Base-by-base conservation (phyloP, 92 coral and sea anemone species). In the Parazoanthus atlanticus region DNA sequence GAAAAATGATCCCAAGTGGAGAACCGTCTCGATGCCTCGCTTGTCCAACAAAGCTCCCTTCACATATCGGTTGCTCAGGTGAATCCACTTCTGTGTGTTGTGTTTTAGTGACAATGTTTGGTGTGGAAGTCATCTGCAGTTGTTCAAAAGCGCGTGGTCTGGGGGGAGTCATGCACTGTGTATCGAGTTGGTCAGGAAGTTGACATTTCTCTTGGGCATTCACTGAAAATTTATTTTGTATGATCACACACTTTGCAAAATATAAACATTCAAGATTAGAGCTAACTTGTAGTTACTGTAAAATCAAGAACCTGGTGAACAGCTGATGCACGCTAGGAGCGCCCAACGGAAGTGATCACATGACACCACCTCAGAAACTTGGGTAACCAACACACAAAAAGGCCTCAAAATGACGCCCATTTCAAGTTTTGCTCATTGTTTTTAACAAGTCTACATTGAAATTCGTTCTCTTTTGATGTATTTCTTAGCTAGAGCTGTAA, bases 41-140 rank as follows among this genome's bases (percentile, higher is more conserved):
- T 78, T 91, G 91, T 10, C 99, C 99, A 31, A 92, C 84, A 76
- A 96, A 96, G 89, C 93, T 91, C 7, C 99, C 99, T 78, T 96
- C 99, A 77, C 98, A 96, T 30, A 96, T 94, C n/a, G 98, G 99
- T 71, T 96, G 99, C 8, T 49, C 81, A n/a, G 96, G 99, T 4
- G 94, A 93, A 76, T 88, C 91, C 11, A 92, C 86, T 1, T 93
- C 93, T 3, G 98, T 95, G 56, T 89, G 88, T 54, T 91, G 91
- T 25, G 92, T 92, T 41, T 92, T 90, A 19, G 98, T 95, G 74
- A 90, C 94, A 61, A 96, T 76, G 52, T 93, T 96, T 6, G 99
- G 99, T 41, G 99, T 95, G 29, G 99, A 96, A 29, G 98, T 96
- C 80, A 95, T 71, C 3, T 92, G 91, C 66, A 92, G 91, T 7